phyloP scores from a whole-genome alignment of 2,888 invertebrate genomes.

The Athalia circularis region DNA sequence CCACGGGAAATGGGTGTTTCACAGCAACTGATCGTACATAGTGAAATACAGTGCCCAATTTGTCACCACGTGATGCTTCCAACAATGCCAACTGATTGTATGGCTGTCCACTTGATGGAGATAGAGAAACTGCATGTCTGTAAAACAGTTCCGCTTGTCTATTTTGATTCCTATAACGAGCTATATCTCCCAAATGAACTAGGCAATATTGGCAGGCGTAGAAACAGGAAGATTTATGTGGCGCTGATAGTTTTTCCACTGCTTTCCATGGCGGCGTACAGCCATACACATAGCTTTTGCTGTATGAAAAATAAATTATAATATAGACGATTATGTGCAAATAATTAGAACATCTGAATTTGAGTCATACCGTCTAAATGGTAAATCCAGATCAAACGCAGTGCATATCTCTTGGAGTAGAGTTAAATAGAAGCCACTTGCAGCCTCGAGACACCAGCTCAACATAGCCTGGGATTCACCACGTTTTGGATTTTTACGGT shows the following conservation, averaged over 20 bases:
- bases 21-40: conserved; percentile 90
- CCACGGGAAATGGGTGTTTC: conserved; percentile 90
- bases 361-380: conserved; percentile 78
- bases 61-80: conserved; percentile 87
- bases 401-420: conserved; percentile 89
- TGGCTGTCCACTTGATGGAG: conserved; percentile 89
- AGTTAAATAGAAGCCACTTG: conserved; percentile 90
- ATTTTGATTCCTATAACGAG: conserved; percentile 88
- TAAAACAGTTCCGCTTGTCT: conserved; percentile 91
- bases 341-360: background rate
- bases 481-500: conserved; percentile 86
- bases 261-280: conserved; percentile 72
- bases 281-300: conserved; percentile 75
- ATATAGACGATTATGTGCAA: background rate
- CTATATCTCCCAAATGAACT: conserved; percentile 91
- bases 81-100: conserved; percentile 92
- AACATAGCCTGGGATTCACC: conserved; percentile 86
- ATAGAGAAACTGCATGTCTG: conserved; percentile 84
- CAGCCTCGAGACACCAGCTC: conserved; percentile 88
- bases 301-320: conserved; percentile 53
- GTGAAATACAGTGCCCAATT: conserved; percentile 89
- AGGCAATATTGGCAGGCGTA: conserved; percentile 93
- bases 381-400: conserved; percentile 87
- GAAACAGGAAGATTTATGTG: conserved; percentile 83
- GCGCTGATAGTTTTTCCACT: conserved; percentile 70